Percentiles rank a stretch among this genome's conserved stretches.
These are phyloP conservation scores for Epizoanthus illoricatus DNA, from an alignment of 92 coral and sea anemone species.

Conservation along the genomic window DNA sequence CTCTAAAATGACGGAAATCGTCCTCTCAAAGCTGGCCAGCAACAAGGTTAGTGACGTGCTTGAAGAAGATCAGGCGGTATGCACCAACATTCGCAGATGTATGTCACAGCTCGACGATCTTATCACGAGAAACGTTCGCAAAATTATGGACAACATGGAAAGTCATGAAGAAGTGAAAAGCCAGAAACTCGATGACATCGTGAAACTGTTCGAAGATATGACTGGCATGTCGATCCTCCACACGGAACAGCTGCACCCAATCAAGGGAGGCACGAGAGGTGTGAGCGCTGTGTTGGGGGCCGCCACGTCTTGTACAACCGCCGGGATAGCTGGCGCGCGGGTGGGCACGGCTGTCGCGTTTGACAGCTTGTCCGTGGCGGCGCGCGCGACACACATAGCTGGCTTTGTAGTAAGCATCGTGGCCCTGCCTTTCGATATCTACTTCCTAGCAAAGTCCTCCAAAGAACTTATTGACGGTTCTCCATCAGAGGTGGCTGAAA, in stretches of 20 bases:
- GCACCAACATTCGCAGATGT: constrained; percentile 50
- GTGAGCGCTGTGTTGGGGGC: constrained; percentile 62
- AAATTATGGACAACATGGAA: constrained; percentile 43
- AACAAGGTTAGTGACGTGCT: constrained; percentile 56
- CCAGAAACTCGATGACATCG: constrained; percentile 45
- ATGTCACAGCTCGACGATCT: constrained; percentile 42
- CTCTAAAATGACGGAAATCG: constrained; percentile 57
- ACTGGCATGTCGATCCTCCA: constrained; percentile 55
- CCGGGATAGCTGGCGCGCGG: constrained; percentile 64
- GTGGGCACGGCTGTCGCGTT: constrained; percentile 56
- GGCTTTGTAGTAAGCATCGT: constrained; percentile 62
- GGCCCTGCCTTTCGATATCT: constrained; percentile 61
- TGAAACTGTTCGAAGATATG: constrained; percentile 49
- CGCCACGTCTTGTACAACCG: constrained; percentile 58
- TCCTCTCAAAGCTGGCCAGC: constrained; percentile 38
- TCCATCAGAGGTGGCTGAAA: constrained; percentile 59
- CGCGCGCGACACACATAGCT: constrained; percentile 61
- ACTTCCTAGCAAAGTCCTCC: constrained; percentile 61
- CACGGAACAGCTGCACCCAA: constrained; percentile 51
- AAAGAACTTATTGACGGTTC: constrained; percentile 45
- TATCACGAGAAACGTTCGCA: constrained; percentile 49
- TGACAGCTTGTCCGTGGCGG: constrained; percentile 56
- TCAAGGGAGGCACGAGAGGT: constrained; percentile 61
- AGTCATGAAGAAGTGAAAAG: constrained; percentile 14
- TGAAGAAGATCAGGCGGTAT: constrained; percentile 57